phyloP scores from a whole-genome alignment of 2,113 vertebrate genomes.

The Oceanites oceanicus region DNA sequence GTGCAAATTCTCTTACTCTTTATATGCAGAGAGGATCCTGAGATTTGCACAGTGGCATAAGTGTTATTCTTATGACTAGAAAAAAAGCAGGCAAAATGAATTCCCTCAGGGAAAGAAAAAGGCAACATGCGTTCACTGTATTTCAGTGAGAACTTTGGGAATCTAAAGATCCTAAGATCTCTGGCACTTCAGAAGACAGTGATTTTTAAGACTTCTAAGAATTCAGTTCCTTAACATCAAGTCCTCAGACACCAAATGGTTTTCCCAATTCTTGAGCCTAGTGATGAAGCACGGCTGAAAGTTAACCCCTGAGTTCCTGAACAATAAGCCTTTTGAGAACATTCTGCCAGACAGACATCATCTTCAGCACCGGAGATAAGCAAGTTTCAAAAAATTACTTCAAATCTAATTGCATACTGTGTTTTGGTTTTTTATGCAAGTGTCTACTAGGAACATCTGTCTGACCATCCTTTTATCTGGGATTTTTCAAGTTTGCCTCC shows the following conservation, averaged over 20 bases:
- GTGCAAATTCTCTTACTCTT: not conserved
- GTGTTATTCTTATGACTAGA: not conserved
- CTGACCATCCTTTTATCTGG: not conserved
- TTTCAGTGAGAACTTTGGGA: not conserved
- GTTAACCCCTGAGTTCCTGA: not conserved
- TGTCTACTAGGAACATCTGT: not conserved
- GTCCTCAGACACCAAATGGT: not conserved
- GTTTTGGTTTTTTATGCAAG: not conserved
- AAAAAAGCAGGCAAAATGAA: not conserved
- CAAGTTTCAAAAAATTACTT: not conserved
- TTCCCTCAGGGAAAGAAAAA: not conserved
- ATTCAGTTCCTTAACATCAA: not conserved
- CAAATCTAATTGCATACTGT: not conserved
- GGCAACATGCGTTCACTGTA: not conserved
- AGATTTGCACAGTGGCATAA: not conserved
- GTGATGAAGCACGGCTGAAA: not conserved
- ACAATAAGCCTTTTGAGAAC: not conserved
- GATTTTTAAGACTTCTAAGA: not conserved
- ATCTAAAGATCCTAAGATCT: not conserved
- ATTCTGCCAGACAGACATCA: not conserved
- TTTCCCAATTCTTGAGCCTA: not conserved
- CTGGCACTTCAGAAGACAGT: not conserved
- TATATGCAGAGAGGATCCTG: not conserved
- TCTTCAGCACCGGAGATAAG: not conserved
- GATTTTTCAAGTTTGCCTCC: not conserved